These are phyloP conservation scores for Acronicta aceris DNA, from an alignment of 2,888 invertebrate species.

Conservation along the genomic window DNA sequence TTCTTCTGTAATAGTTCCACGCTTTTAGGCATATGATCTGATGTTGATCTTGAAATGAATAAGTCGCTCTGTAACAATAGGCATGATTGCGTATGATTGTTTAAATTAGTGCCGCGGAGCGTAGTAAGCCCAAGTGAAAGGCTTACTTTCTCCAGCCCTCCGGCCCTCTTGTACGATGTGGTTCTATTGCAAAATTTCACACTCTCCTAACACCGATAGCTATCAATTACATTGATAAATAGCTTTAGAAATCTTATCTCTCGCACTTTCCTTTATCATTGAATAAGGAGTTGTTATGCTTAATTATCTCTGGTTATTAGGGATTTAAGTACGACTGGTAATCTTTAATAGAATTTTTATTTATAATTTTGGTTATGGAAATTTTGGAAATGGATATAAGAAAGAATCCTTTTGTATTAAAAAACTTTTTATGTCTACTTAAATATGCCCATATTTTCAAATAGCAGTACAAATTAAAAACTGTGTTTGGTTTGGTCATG, in stretches of 20 bases:
- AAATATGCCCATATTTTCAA: not conserved
- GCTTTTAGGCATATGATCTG: conserved; percentile 44
- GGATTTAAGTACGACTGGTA: not conserved
- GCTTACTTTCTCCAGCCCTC: conserved; percentile 87
- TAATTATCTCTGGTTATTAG: conserved; percentile 19
- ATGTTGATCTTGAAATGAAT: conserved; percentile 57
- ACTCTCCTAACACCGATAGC: conserved; percentile 76
- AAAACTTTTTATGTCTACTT: no score
- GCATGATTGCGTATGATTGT: conserved; percentile 77
- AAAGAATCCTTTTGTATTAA: no score
- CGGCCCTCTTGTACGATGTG: conserved; percentile 79
- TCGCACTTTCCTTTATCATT: conserved; percentile 64
- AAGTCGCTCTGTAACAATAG: conserved; percentile 63
- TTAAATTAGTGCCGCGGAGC: conserved; percentile 75
- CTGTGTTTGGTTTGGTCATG: conserved; percentile 39
- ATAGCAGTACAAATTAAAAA: conserved; percentile 3
- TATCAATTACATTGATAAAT: conserved; percentile 81
- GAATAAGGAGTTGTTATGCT: conserved; percentile 34
- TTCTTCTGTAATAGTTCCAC: conserved; percentile 26
- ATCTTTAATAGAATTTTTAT: not conserved
- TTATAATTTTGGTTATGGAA: no score
- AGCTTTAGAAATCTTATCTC: conserved; percentile 70
- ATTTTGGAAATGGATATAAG: no score
- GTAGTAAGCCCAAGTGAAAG: conserved; percentile 82
- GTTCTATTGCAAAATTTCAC: conserved; percentile 85